These are phyloP conservation scores for Syritta pipiens DNA, from an alignment of 2,888 invertebrate species.

Conservation along the genomic window DNA sequence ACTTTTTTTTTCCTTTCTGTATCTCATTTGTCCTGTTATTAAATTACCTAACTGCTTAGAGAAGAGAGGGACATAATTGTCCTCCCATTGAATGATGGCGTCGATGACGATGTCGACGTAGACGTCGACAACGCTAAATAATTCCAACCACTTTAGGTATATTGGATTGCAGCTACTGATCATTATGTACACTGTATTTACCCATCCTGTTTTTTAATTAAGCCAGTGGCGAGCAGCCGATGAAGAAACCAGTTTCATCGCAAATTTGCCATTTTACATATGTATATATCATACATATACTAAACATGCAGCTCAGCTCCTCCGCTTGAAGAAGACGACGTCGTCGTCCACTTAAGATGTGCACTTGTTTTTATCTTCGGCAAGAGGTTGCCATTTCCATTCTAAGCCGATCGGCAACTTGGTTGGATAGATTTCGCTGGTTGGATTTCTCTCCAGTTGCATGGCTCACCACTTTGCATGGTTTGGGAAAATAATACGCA, in stretches of 20 bases:
- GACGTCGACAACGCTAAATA: conserved; percentile 26
- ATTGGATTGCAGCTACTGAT: conserved; percentile 67
- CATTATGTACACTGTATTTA: conserved; percentile 61
- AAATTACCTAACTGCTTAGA: conserved; percentile 60
- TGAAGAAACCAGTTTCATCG: conserved; percentile 51
- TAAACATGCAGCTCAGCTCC: conserved; percentile 1
- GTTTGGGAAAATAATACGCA: conserved; percentile 66
- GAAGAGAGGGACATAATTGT: conserved; percentile 22
- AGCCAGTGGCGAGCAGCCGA: conserved; percentile 35
- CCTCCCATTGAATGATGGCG: conserved; percentile 16
- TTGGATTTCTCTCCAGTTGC: conserved; percentile 52
- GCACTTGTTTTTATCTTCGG: conserved; percentile 68
- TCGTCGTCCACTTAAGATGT: conserved; percentile 56
- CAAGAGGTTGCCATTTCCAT: conserved; percentile 65
- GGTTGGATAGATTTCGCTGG: conserved; percentile 58
- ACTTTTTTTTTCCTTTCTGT: conserved; percentile 22
- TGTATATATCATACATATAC: background rate
- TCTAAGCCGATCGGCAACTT: conserved; percentile 59
- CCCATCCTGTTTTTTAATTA: conserved; percentile 55
- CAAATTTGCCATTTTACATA: conserved; percentile 49
- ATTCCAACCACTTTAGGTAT: conserved; percentile 51
- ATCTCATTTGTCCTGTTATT: conserved; percentile 57
- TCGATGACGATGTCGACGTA: background rate
- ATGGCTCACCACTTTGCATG: conserved; percentile 65
- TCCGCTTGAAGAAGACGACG: conserved; percentile 18